Evolutionary conservation across 2,113 vertebrate species (phyloP), one percentile per base, ranked within the genome.

Genomic region (Clarias batrachus): DNA sequence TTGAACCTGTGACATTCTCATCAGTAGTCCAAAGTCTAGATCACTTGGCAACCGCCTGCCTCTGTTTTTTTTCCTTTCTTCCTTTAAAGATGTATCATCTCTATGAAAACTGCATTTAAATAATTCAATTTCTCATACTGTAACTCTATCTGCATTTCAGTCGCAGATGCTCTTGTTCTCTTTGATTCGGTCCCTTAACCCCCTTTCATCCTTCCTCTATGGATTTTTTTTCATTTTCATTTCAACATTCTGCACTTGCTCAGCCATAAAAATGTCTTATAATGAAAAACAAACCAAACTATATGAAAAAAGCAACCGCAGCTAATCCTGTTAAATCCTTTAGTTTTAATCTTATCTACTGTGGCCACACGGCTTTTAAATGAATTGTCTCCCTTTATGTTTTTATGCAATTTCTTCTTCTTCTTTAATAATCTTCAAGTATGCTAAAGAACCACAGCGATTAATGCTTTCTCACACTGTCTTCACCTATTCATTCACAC

Each of bases 191-290:
- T 57, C 65, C 76, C 82, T 62, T 63, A n/a, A 25, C 30, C 41
- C 79, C 30, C 11, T 82, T 83, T 74, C 8, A 23, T 63, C 73
- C 25, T 59, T 3, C 52, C 80, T 11, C 14, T 78, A 87, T 84
- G 62, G 30, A 85, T 76, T 81, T 81, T 81, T 81, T 2, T 30
- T 30, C 1, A 41, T 48, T 48, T 33, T 73, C 25, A 85, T 85
- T 88, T 78, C 30, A 37, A 78, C 85, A 89, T 80, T 85, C 82
- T 87, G 83, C 52, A 71, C 65, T 70, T 74, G 25, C 68, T 88
- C 79, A 27, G 85, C 85, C 83, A 57, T 83, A 83, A 68, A 68
- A 83, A 83, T 70, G 33, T 60, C 30, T 48, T 19, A 17, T 77
- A 85, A 85, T 85, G 70, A 85, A 85, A 62, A 85, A 82, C 83